These are phyloP conservation scores for Gallinago paraguaiae DNA, from an alignment of 2,113 vertebrate species.

Conservation along the genomic window DNA sequence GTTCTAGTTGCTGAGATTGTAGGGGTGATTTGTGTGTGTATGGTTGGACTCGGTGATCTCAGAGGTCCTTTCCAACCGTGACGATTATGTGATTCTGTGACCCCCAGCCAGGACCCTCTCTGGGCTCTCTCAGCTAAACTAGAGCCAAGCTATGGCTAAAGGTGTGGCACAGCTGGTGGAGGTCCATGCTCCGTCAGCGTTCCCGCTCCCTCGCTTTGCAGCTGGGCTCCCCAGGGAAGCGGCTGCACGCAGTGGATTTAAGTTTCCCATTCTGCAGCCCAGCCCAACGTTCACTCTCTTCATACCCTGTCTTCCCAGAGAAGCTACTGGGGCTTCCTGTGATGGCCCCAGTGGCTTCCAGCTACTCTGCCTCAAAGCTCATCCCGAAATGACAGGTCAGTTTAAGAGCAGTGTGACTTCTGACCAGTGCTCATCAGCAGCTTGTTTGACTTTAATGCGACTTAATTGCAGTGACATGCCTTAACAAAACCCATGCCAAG, in stretches of 20 bases:
- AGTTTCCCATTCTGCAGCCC: neutral
- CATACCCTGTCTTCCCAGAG: neutral
- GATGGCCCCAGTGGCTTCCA: neutral
- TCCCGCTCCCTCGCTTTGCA: neutral
- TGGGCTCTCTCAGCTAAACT: neutral
- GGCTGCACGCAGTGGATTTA: neutral
- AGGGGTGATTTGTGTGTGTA: no score
- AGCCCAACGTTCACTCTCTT: accelerated
- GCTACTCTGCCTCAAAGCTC: neutral
- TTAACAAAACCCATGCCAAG: neutral
- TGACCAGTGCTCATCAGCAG: neutral
- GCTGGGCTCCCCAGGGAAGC: neutral
- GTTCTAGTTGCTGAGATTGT: no score
- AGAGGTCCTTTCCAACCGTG: no score
- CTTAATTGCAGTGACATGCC: neutral
- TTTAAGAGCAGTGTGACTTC: neutral
- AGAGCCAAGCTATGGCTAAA: neutral
- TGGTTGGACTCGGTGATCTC: no score
- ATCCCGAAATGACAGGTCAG: neutral
- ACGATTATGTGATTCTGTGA: no score
- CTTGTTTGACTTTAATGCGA: neutral
- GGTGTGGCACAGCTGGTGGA: accelerated
- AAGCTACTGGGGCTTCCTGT: neutral
- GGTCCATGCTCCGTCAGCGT: accelerated
- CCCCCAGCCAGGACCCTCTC: neutral